Evolutionary conservation across 2,113 vertebrate species (phyloP).

Genomic region (Xenopus borealis): DNA sequence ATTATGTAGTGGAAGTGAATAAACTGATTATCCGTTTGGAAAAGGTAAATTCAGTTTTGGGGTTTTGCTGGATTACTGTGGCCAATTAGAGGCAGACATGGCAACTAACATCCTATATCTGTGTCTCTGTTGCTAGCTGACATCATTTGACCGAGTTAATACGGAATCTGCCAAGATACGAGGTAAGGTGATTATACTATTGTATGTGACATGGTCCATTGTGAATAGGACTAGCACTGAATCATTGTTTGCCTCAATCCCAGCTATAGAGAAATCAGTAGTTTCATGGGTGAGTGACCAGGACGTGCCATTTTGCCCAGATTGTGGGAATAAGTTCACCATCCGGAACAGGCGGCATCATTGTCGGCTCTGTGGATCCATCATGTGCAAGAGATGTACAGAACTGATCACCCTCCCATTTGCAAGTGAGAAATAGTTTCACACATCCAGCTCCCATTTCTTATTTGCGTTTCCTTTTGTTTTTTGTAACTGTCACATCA

Average conservation of each 20-base stretch:
- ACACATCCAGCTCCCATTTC: background rate
- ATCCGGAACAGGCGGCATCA: constrained; percentile 92
- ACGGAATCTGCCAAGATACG: constrained; percentile 87
- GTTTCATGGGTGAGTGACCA: constrained; percentile 96
- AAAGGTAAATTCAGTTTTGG: constrained; percentile 71
- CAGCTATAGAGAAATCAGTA: constrained; percentile 91
- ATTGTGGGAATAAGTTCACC: constrained; percentile 91
- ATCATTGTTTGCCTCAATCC: constrained; percentile 26
- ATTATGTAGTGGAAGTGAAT: constrained; percentile 96
- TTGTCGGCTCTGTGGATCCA: constrained; percentile 96
- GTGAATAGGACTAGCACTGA: background rate
- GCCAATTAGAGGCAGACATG: background rate
- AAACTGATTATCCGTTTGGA: constrained; percentile 96
- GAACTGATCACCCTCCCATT: constrained; percentile 82
- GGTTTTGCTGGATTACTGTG: background rate
- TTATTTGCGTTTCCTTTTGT: too few relatives aligned
- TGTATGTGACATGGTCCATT: background rate
- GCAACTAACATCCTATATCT: background rate
- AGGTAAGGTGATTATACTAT: constrained; percentile 68
- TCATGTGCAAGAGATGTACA: constrained; percentile 94
- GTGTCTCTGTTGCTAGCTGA: constrained; percentile 70
- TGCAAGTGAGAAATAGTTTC: constrained; percentile 74
- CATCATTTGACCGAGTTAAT: constrained; percentile 87
- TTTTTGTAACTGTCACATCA: too few relatives aligned
- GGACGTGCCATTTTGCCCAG: constrained; percentile 94